Base-by-base conservation (phyloP, 2,888 invertebrate genomes). In the Rhaphigaster nebulosa region DNA sequence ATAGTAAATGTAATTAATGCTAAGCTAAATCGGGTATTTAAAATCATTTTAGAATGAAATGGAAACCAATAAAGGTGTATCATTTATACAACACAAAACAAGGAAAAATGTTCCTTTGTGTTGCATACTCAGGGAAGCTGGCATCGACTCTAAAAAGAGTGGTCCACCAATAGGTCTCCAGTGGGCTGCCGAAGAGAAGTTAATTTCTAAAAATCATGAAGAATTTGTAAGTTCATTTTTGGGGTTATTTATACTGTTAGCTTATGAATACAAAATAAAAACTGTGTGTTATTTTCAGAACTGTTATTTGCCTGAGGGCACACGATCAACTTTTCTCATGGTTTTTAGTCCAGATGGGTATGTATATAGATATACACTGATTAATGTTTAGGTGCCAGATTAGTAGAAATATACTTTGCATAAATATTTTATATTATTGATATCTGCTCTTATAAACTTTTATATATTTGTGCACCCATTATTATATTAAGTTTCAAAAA, bases 291-390 rank as follows among this genome's bases (percentile, higher is more conserved):
- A 92, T 93, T 95, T 95, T 91, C 94, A 96, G 96, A 95, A 95
- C 93, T 97, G 96, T 94, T 95, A 96, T 93, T 94, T 97, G 93
- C 96, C 97, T 88, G 97, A 96, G 88, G 95, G 95, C 92, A 96
- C 97, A 91, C 95, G 96, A 93, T 96, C 97, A 89, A 97, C 97
- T 91, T 97, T 97, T 94, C 95, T 98, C 91, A 97, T 97, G 96
- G 97, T 97, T 91, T 98, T 97, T 93, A 98, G 97, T 95, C 97
- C 97, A 91, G 97, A 98, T 95, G 97, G 97, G 96, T 97, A 94
- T 94, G 95, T 94, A 76, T 34, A 23, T 20, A 29, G 29, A 38
- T 56, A n/a, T n/a, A 45, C 23, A 56, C 56, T 56, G 8, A 65
- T 65, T 18, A n/a, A 18, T 15, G 6, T 65, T 29, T 29, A 13